Base-by-base conservation (phyloP, 2,888 invertebrate genomes). In the Drosophila aldrichi region DNA sequence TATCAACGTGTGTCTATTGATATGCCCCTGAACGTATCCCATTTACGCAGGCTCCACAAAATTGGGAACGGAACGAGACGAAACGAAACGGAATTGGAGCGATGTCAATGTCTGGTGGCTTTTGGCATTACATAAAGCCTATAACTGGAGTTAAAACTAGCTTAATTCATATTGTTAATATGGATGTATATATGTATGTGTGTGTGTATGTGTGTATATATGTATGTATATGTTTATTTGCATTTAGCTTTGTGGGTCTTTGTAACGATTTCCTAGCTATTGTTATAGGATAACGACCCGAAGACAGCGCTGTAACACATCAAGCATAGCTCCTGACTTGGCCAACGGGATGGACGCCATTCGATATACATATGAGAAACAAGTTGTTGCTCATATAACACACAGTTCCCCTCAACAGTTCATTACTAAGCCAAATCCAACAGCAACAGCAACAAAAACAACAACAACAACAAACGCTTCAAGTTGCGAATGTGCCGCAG, bases 321-420 rank as follows among this genome's bases (percentile, higher is more conserved):
- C 59, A 70, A 63, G 58, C 55, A 66, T 68, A 69, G 67, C 68
- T 71, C 79, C 69, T 79, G 70, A 61, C 60, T 56, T 52, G 44
- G 55, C 60, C 71, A 68, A 71, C 61, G 69, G 67, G 74, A 65
- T 64, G 66, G 48, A 29, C 41, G 48, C 44, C 52, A 57, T 60
- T 54, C 54, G 54, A 66, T 71, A 66, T 22, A 22, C 20, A 22
- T 71, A 78, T 59, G 69, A 56, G 77, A 89, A 90, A 90, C 90
- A 70, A 84, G 89, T 91, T 88, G 88, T 90, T 88, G 78, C 79
- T 89, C 86, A 88, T 85, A 84, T 88, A 88, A 90, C 79, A 73
- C 78, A 73, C 65, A 74, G 74, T 79, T 80, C 78, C 78, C 71
- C 48, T 32, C 77, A 82, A 88, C 84, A 82, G 87, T 84, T 84